Evolutionary conservation across 2,888 invertebrate species (phyloP).

Genomic region (Abrostola tripartita): DNA sequence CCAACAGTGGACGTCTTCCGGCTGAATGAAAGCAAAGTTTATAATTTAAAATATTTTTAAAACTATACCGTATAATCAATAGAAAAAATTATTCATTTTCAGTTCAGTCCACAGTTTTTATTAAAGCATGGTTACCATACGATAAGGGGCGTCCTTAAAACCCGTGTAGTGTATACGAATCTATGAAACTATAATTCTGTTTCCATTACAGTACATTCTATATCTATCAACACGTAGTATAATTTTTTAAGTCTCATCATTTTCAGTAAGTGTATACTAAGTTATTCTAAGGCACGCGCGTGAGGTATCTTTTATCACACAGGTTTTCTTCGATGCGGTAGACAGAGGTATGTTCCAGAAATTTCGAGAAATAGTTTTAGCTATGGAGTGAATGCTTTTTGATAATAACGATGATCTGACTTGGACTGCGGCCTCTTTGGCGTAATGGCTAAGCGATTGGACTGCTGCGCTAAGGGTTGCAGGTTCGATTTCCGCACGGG

Average conservation of each 20-base stretch:
- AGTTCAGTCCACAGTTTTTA: background rate
- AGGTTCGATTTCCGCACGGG: too few species aligned
- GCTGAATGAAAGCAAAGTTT: too few species aligned
- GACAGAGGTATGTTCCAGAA: too few species aligned
- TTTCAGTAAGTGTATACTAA: constrained; percentile 7
- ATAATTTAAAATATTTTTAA: too few species aligned
- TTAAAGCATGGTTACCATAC: background rate
- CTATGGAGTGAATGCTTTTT: too few species aligned
- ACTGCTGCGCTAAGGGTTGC: too few species aligned
- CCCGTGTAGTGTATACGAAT: background rate
- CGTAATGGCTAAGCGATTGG: too few species aligned
- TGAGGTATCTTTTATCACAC: background rate
- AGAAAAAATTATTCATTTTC: constrained; percentile 10
- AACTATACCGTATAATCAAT: background rate
- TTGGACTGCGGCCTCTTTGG: too few species aligned
- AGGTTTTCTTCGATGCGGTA: too few species aligned
- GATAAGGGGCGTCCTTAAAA: background rate
- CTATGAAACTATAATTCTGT: constrained; percentile 5
- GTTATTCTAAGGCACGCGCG: constrained; percentile 32
- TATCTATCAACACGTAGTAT: constrained; percentile 4
- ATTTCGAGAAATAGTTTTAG: too few species aligned
- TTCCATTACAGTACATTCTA: background rate
- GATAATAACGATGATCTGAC: too few species aligned
- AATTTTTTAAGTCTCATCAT: constrained; percentile 8
- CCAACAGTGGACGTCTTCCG: too few species aligned